Evolutionary conservation across 2,113 vertebrate genomes (phyloP).

Genomic region (Taxidea taxus): DNA sequence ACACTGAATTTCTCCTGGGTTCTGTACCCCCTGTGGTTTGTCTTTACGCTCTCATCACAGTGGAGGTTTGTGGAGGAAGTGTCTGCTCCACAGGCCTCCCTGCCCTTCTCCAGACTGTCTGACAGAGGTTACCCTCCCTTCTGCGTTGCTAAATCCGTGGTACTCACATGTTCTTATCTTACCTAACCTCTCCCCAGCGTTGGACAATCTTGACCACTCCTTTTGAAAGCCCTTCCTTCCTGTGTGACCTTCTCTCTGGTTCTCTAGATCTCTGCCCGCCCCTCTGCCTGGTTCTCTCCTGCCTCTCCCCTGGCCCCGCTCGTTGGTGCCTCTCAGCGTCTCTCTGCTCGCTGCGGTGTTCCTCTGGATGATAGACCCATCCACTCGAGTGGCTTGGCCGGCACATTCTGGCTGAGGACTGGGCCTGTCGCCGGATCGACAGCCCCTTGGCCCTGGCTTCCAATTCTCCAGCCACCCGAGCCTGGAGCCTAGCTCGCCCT

Average conservation of each 20-base stretch:
- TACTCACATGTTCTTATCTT: background rate
- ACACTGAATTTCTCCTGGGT: background rate
- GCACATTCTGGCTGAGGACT: background rate
- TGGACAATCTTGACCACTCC: background rate
- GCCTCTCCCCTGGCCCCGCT: too few species aligned
- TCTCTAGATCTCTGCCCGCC: background rate
- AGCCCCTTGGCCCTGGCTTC: background rate
- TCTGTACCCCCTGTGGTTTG: background rate
- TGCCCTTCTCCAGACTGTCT: background rate
- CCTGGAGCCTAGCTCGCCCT: too few species aligned
- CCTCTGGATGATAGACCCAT: background rate
- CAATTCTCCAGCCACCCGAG: background rate
- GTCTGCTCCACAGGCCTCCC: background rate
- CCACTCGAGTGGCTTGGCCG: rapidly evolving
- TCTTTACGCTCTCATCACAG: background rate
- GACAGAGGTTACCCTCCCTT: background rate
- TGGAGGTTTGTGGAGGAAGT: background rate
- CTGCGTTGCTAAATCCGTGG: background rate
- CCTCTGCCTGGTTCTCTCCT: background rate
- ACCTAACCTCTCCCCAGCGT: background rate
- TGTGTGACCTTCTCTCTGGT: background rate
- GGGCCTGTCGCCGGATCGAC: background rate
- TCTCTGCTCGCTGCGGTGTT: rapidly evolving
- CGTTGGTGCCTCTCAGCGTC: background rate
- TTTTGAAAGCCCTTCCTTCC: slow-evolving; percentile 9